Percentiles rank a stretch among this genome's conserved stretches.
phyloP scores from a whole-genome alignment of 2,113 vertebrate species.

The Stegostoma tigrinum region DNA sequence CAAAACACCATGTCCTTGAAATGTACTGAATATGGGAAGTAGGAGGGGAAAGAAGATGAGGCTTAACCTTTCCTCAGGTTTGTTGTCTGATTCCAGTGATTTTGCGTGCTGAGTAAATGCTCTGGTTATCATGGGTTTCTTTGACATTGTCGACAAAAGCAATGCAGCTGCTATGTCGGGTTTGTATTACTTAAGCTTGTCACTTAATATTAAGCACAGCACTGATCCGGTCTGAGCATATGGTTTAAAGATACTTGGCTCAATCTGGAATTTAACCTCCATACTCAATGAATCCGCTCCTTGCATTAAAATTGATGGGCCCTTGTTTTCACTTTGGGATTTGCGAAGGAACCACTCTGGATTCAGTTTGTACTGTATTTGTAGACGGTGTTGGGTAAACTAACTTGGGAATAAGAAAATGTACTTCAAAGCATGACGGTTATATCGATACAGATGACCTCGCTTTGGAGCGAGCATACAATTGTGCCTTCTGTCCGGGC shows the following conservation, averaged over 20 bases:
- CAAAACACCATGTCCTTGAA: background rate
- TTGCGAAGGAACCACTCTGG: background rate
- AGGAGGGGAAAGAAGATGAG: background rate
- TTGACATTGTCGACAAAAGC: background rate
- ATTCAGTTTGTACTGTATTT: background rate
- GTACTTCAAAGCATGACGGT: background rate
- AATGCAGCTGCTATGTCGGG: background rate
- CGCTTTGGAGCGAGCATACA: background rate
- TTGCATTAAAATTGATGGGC: background rate
- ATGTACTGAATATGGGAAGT: background rate
- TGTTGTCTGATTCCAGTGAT: background rate
- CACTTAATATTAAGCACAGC: background rate
- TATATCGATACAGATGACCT: background rate
- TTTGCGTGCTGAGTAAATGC: background rate
- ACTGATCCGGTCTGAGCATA: background rate
- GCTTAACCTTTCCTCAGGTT: slow-evolving; percentile 6
- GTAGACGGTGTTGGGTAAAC: background rate
- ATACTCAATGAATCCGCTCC: background rate
- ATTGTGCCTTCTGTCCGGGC: background rate
- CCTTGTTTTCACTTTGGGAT: background rate
- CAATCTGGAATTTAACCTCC: background rate
- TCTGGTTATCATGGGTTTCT: background rate
- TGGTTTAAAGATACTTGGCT: slow-evolving; percentile 2
- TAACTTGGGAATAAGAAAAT: background rate
- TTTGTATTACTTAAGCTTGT: background rate